phyloP scores from a whole-genome alignment of 2,888 invertebrate genomes.

The Heteropelma amictum region DNA sequence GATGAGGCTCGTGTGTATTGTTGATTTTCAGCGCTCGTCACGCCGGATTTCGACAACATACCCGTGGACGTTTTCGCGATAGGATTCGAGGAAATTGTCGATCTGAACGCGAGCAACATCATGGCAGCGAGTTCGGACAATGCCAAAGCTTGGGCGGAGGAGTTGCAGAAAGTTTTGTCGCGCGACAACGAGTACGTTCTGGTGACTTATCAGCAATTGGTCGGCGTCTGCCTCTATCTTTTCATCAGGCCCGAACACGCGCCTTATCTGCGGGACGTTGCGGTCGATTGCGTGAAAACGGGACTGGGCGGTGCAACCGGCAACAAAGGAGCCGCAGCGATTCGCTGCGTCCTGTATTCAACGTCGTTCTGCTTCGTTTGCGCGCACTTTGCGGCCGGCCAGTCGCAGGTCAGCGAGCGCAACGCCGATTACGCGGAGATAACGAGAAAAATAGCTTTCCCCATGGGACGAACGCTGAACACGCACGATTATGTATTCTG shows the following conservation, averaged over 20 bases:
- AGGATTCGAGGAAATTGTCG: conserved; percentile 99
- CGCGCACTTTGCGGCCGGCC: conserved; percentile 99
- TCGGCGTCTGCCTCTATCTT: conserved; percentile 98
- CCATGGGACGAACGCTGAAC: conserved; percentile 94
- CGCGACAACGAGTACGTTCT: conserved; percentile 93
- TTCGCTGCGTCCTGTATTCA: conserved; percentile 93
- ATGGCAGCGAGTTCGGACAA: conserved; percentile 96
- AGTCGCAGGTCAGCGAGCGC: conserved; percentile 95
- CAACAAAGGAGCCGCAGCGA: conserved; percentile 97
- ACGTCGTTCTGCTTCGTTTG: conserved; percentile 98
- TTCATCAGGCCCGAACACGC: conserved; percentile 94
- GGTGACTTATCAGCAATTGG: conserved; percentile 95
- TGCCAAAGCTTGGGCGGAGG: conserved; percentile 96
- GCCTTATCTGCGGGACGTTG: conserved; percentile 94
- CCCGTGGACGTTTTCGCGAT: conserved; percentile 97
- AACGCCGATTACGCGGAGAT: conserved; percentile 99
- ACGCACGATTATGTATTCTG: conserved; percentile 99
- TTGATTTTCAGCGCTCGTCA: conserved; percentile 76
- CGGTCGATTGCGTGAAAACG: conserved; percentile 97
- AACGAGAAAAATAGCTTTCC: conserved; percentile 92
- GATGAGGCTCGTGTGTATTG: conserved; percentile 44
- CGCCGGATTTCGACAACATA: conserved; percentile 78
- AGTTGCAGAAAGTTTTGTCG: conserved; percentile 93
- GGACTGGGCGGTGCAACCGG: conserved; percentile 98
- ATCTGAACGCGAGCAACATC: conserved; percentile 98